Evolutionary conservation across 2,888 invertebrate species (phyloP), one percentile per base, ranked within the genome.

Genomic region (Drosophila yooni): DNA sequence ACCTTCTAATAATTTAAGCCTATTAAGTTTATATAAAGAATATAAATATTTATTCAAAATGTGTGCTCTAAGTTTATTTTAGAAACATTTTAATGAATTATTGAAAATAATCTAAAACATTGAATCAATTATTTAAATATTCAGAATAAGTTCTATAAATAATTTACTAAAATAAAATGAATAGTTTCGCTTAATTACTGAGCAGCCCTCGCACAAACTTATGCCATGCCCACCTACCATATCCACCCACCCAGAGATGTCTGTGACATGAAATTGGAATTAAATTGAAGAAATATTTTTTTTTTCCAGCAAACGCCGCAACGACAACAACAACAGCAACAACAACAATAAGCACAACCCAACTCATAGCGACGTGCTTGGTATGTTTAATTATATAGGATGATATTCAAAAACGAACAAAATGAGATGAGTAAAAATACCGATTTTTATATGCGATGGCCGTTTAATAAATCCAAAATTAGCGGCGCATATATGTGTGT

Each of bases 211-310:
- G 67, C 34, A 11, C 10, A 0, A 7, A n/a, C 31, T 40, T 29
- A 52, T 21, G 5, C 27, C 43, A 29, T 66, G 59, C 27, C 46
- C 53, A 63, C 46, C 81, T 53, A 58, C 38, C 58, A 56, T 34
- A 50, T 70, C 78, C 79, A 74, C 78, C 79, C 70, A 74, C 69
- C 71, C 21, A 21, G 59, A 46, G 59, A 40, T 53, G 73, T 78
- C 64, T 90, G 90, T 82, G 90, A 90, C 89, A 89, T 82, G 90
- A 90, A 88, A 90, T 83, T 88, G 77, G 88, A 88, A 88, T 88
- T 79, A 82, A 83, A 88, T 82, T 79, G 70, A 81, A 83, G 81
- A 77, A 73, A 77, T 75, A 67, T 80, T 60, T 71, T 69, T 76
- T 64, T 68, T 76, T 48, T 59, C 43, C 71, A 62, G 61, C 74